Conservation (phyloP, 2,113 vertebrate genomes). For the Oryzias woworae region DNA sequence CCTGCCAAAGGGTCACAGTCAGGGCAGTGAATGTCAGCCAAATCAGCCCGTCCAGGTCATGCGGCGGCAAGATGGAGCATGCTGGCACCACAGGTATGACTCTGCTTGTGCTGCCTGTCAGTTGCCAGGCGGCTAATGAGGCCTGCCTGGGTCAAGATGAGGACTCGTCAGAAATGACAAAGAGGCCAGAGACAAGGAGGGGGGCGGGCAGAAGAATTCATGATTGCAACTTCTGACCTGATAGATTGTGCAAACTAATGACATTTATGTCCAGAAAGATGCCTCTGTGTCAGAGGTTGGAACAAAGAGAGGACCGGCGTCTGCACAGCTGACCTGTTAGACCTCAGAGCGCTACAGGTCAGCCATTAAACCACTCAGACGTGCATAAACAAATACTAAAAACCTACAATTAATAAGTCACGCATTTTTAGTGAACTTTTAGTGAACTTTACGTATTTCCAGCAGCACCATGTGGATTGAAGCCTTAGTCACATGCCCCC, state of each 20-base stretch:
- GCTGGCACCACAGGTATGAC: slow-evolving; percentile 14
- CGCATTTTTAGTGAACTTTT: no score
- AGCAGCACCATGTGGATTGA: neutral
- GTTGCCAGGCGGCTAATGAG: slow-evolving; percentile 57
- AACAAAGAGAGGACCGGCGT: slow-evolving; percentile 17
- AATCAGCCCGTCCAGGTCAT: slow-evolving; percentile 18
- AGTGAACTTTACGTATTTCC: no score
- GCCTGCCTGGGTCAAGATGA: slow-evolving; percentile 49
- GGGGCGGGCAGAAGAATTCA: slow-evolving; percentile 37
- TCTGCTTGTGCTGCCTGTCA: slow-evolving; percentile 21
- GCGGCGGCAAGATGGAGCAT: slow-evolving; percentile 13
- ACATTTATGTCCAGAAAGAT: slow-evolving; percentile 24
- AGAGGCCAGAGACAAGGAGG: slow-evolving; percentile 34
- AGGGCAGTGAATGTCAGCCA: slow-evolving; percentile 54
- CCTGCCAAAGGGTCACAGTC: slow-evolving; percentile 39
- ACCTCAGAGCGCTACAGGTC: neutral
- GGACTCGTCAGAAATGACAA: slow-evolving; percentile 47
- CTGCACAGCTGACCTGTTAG: slow-evolving; percentile 3
- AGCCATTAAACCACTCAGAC: neutral
- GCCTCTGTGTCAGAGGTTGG: slow-evolving; percentile 17
- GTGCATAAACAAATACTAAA: neutral
- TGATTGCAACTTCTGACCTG: slow-evolving; percentile 25
- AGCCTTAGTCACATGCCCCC: neutral
- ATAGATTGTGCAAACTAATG: slow-evolving; percentile 54
- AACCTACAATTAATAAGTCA: neutral